These are phyloP conservation scores for Sciurus vulgaris DNA, from an alignment of 2,797 vertebrate genomes.

Conservation along the genomic window DNA sequence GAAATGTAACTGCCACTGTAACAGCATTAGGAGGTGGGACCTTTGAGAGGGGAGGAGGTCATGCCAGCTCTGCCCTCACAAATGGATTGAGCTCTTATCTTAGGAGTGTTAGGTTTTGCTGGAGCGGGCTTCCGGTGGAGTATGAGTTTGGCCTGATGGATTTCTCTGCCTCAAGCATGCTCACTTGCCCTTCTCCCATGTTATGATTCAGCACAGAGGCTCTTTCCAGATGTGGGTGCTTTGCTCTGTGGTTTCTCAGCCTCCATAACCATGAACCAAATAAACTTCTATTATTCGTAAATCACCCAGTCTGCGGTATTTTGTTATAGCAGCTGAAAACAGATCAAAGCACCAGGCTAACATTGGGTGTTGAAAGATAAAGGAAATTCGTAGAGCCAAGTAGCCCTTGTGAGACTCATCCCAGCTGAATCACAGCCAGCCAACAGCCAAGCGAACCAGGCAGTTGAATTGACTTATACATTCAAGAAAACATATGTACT, in stretches of 20 bases:
- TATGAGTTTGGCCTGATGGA: neutral
- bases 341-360: neutral
- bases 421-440: neutral
- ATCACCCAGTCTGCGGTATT: neutral
- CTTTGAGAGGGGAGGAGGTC: neutral
- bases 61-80: neutral
- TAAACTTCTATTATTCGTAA: neutral
- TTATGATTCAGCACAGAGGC: neutral
- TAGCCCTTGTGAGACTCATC: neutral
- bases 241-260: neutral
- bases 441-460: neutral
- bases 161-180: neutral
- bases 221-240: neutral
- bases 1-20: neutral
- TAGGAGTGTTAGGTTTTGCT: neutral
- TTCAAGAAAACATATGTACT: neutral
- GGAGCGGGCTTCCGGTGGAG: neutral
- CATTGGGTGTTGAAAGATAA: neutral
- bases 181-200: neutral
- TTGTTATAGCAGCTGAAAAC: neutral
- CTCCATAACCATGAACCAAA: neutral
- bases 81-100: neutral
- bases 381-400: neutral
- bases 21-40: neutral
- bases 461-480: neutral